Percentiles rank a stretch among this genome's conserved stretches.
These are phyloP conservation scores for Carassius gibelio DNA, from an alignment of 2,113 vertebrate genomes.

Conservation along the genomic window DNA sequence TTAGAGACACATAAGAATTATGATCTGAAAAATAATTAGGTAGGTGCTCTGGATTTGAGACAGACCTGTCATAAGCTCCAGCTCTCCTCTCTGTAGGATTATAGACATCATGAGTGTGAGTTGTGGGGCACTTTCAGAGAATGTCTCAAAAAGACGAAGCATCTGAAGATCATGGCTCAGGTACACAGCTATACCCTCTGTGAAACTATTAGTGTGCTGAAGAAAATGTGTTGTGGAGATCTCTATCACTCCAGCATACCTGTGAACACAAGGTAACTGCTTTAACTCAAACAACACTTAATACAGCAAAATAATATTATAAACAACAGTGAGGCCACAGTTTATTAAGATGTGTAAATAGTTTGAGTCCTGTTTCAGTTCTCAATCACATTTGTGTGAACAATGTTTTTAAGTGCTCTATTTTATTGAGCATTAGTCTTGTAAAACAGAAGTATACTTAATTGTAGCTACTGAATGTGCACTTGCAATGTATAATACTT, in stretches of 20 bases:
- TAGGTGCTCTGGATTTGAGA: background rate
- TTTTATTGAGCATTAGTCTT: too few relatives aligned
- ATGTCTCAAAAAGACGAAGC: slow-evolving; percentile 83
- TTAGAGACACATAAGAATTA: background rate
- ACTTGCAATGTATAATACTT: too few relatives aligned
- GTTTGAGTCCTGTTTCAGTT: background rate
- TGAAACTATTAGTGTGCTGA: slow-evolving; percentile 15
- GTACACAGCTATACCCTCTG: slow-evolving; percentile 62
- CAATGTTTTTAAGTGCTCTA: too few relatives aligned
- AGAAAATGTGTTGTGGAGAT: slow-evolving; percentile 27
- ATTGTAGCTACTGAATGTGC: too few relatives aligned
- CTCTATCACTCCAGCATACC: slow-evolving; percentile 44
- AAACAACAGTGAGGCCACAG: background rate
- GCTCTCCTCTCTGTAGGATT: slow-evolving; percentile 62
- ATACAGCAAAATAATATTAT: background rate
- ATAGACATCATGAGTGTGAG: slow-evolving; percentile 75
- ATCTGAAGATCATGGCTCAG: slow-evolving; percentile 82
- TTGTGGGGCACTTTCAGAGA: slow-evolving; percentile 81
- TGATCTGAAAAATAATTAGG: background rate
- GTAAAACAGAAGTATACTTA: too few relatives aligned
- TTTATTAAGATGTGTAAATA: background rate
- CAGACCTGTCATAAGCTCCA: slow-evolving; percentile 54
- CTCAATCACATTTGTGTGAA: background rate
- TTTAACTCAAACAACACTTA: too few relatives aligned
- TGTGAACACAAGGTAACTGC: background rate